phyloP scores from a whole-genome alignment of 2,113 vertebrate species.

The Sapayoa aenigma region DNA sequence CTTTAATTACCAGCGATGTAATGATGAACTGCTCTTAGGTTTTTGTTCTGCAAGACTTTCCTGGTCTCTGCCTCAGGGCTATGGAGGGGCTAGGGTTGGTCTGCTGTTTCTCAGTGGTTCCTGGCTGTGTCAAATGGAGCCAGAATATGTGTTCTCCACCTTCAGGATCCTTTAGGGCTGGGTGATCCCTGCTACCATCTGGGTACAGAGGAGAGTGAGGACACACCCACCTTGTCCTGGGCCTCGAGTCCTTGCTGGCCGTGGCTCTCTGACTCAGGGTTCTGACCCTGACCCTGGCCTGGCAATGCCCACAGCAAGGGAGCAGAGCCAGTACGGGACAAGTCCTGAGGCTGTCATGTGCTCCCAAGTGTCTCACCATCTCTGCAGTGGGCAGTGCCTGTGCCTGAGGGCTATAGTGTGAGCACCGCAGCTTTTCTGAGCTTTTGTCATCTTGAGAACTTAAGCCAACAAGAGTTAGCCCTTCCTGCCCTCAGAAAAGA shows the following conservation, averaged over 20 bases:
- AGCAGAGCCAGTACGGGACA: accelerated
- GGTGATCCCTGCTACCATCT: accelerated
- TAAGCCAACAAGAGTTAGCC: background rate
- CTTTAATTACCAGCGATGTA: background rate
- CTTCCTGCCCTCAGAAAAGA: background rate
- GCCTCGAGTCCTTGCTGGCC: accelerated
- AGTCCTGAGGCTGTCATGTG: background rate
- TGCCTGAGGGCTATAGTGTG: accelerated
- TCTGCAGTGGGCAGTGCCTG: background rate
- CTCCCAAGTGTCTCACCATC: background rate
- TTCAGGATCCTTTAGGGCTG: background rate
- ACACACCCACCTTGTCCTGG: background rate
- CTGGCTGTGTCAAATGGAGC: background rate
- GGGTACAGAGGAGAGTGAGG: background rate
- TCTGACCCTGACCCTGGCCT: background rate
- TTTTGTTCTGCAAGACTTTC: background rate
- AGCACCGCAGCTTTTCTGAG: background rate
- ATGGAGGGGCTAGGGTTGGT: accelerated
- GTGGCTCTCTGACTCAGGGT: background rate
- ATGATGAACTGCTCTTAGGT: background rate
- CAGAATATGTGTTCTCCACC: background rate
- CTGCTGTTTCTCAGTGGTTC: background rate
- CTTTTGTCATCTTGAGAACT: background rate
- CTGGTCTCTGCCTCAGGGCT: background rate
- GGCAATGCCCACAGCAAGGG: background rate